These are phyloP conservation scores for Stichodactyla helianthus DNA, from an alignment of 64 coral and sea anemone genomes.

Conservation along the genomic window DNA sequence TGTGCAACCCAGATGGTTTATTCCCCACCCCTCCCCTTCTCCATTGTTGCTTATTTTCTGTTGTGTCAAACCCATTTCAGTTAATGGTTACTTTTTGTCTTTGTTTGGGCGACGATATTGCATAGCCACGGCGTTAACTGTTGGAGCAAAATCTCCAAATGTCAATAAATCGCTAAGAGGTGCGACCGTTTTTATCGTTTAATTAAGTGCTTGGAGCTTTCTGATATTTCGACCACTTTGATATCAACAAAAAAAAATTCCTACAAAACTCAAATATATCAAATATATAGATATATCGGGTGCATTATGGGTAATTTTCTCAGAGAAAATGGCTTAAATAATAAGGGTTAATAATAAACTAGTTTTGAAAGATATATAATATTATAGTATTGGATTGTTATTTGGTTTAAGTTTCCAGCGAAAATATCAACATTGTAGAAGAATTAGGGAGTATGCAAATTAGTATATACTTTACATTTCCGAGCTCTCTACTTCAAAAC, in stretches of 20 bases:
- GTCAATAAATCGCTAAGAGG: background rate
- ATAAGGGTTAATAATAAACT: too few relatives aligned
- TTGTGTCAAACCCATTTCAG: background rate
- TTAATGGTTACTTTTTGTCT: background rate
- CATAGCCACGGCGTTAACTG: background rate
- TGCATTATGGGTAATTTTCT: too few relatives aligned
- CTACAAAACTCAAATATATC: too few relatives aligned
- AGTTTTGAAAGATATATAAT: too few relatives aligned
- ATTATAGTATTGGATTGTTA: too few relatives aligned
- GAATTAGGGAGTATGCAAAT: too few relatives aligned
- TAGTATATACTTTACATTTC: too few relatives aligned
- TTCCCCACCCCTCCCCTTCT: background rate
- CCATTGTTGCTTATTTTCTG: background rate
- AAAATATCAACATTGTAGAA: too few relatives aligned
- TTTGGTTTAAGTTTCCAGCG: too few relatives aligned
- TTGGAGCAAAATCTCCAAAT: background rate
- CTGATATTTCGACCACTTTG: background rate
- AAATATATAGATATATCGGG: too few relatives aligned
- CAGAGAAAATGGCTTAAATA: too few relatives aligned
- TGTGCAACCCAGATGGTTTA: background rate
- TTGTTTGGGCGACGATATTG: background rate
- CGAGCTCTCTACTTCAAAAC: too few relatives aligned
- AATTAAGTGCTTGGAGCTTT: conserved; percentile 9
- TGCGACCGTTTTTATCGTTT: conserved; percentile 1
- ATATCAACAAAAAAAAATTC: background rate